Evolutionary conservation across 2,797 vertebrate species (phyloP), one percentile per base, ranked within the genome.

Genomic region (Graptemys geographica): DNA sequence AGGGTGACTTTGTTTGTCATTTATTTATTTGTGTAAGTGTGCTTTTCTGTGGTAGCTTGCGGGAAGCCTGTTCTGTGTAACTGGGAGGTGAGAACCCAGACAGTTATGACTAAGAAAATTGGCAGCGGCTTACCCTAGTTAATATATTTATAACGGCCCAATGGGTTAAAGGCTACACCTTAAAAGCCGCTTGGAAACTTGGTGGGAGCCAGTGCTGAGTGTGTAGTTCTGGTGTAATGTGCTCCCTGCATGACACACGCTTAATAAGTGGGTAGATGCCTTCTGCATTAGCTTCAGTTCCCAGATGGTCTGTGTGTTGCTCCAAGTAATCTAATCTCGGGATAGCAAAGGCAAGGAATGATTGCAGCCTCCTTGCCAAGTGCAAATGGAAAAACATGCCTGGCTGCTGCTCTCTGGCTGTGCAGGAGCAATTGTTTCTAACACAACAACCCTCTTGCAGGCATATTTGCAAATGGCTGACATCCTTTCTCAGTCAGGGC

Each of bases 241-340:
- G 59, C 28, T 15, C 31, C 41, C 27, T 19, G 13, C 28, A 16
- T 79, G 76, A 33, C 47, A 49, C 27, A 25, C 28, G 81, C 37
- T 37, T 57, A 33, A 0, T 0, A 57, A 7, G 0, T 0, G 33
- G 5, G 27, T 28, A 79, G 11, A 12, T 65, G 57, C 11, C 9
- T 74, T 62, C 80, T 85, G 53, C 44, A 2, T n/a, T 56, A 78
- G 7, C 0, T 0, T 5, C 86, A 92, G 8, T 1, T 27, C 74
- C 85, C 79, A 56, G 11, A 72, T 72, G 69, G 37, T 23, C 69
- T 37, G 69, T 23, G 69, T 23, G 69, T 72, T 72, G 37, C 69
- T 37, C 69, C 37, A 72, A 72, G 19, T 72, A 72, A 72, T 41
- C n/a, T 72, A 41, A 23, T 37, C 33, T 79, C 72, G 55, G 81